Conservation (phyloP, 37 sponge, comb jelly and placozoan species). For the Agelas oroides region DNA sequence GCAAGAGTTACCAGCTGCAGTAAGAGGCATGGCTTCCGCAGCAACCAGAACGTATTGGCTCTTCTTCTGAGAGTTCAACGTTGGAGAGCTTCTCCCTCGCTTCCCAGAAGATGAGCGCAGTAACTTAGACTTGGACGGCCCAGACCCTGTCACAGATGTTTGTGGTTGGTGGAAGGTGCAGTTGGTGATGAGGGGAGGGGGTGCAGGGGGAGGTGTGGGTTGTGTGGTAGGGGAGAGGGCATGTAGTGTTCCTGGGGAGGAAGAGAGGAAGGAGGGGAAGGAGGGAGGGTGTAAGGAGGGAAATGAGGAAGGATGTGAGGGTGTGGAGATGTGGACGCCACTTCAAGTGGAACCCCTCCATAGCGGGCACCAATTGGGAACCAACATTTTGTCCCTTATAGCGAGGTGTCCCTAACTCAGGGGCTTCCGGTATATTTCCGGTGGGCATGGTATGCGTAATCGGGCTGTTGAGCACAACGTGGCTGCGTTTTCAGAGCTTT, state of each 20-base stretch:
- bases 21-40: slow-evolving; percentile 34
- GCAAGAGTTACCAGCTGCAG: too few species aligned
- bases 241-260: neutral
- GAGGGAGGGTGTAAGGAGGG: neutral
- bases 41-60: slow-evolving; percentile 40
- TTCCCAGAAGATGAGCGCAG: neutral
- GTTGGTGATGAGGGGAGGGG: neutral
- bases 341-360: too few species aligned
- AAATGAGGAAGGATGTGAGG: neutral
- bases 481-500: too few species aligned
- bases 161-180: neutral
- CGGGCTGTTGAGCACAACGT: too few species aligned
- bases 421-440: too few species aligned
- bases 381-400: too few species aligned
- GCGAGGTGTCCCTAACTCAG: too few species aligned
- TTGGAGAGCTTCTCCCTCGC: neutral
- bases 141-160: too few species aligned
- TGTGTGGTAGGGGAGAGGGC: neutral
- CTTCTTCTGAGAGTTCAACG: neutral
- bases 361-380: too few species aligned
- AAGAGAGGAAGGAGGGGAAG: neutral
- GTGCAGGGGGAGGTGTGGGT: neutral
- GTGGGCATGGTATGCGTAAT: too few species aligned
- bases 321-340: too few species aligned
- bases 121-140: neutral